Conservation (phyloP, 1,140 invertebrate genomes). For the Colletes gigas region DNA sequence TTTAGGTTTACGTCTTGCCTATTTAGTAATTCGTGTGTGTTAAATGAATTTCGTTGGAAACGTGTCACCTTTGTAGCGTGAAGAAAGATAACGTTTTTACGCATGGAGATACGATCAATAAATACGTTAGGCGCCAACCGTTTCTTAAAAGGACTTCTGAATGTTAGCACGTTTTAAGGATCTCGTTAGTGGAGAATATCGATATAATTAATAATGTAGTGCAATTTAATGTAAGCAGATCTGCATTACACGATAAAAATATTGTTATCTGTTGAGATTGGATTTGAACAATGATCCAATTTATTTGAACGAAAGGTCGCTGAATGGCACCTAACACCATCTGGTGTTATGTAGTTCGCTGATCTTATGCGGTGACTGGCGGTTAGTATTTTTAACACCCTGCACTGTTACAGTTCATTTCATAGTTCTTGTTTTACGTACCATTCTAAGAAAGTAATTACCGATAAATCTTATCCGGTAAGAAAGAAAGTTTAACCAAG, state of each 20-base stretch:
- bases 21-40: neutral
- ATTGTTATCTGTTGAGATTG: neutral
- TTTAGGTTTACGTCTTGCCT: neutral
- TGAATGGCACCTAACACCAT: neutral
- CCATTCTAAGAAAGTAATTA: too few relatives aligned
- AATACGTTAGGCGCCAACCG: slow-evolving; percentile 49
- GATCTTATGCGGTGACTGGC: neutral
- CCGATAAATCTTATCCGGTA: too few relatives aligned
- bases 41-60: neutral
- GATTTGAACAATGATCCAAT: neutral
- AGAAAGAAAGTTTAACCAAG: too few relatives aligned
- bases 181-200: neutral
- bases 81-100: slow-evolving; percentile 5
- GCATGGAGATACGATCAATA: slow-evolving; percentile 45
- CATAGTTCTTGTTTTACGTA: too few relatives aligned
- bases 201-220: neutral
- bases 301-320: neutral
- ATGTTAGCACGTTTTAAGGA: neutral
- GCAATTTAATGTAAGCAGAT: too few relatives aligned
- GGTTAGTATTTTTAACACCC: neutral
- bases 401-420: too few relatives aligned
- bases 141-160: neutral
- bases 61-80: neutral
- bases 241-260: neutral
- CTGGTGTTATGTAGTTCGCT: neutral